phyloP scores from a whole-genome alignment of 1,140 invertebrate genomes.

The Chironomus tepperi region DNA sequence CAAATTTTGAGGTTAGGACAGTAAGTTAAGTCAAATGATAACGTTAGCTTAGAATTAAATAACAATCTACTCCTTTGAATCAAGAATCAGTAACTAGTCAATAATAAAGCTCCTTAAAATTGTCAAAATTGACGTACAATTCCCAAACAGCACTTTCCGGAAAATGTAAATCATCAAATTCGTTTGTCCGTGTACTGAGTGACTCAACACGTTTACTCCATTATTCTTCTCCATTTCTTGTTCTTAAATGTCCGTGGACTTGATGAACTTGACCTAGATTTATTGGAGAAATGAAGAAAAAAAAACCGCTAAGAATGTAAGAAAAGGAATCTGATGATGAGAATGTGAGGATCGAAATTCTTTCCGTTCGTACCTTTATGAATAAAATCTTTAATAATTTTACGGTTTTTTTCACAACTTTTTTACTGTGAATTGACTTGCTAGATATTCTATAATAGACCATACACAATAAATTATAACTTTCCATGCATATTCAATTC shows the following conservation, averaged over 20 bases:
- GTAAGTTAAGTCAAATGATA: no score
- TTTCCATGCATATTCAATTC: background rate
- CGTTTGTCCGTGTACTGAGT: no score
- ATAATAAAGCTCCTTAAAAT: no score
- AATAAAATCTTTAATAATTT: background rate
- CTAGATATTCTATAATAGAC: background rate
- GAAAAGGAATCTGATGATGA: background rate
- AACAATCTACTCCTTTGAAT: no score
- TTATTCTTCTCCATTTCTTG: background rate
- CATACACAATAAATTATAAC: background rate
- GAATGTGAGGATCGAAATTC: background rate
- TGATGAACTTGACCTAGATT: slow-evolving; percentile 2
- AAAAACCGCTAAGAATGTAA: background rate
- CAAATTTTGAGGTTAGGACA: no score
- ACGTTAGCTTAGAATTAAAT: no score
- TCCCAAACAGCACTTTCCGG: no score
- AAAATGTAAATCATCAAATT: no score
- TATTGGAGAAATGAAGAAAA: background rate
- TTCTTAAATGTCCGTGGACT: background rate
- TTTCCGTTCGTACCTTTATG: background rate
- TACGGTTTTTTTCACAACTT: background rate
- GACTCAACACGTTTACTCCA: no score
- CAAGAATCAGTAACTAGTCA: no score
- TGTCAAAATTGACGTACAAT: no score
- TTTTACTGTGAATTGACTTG: background rate